Evolutionary conservation across 53 echinoderm and acorn worm genomes (phyloP).

Genomic region (Apostichopus leukothele): DNA sequence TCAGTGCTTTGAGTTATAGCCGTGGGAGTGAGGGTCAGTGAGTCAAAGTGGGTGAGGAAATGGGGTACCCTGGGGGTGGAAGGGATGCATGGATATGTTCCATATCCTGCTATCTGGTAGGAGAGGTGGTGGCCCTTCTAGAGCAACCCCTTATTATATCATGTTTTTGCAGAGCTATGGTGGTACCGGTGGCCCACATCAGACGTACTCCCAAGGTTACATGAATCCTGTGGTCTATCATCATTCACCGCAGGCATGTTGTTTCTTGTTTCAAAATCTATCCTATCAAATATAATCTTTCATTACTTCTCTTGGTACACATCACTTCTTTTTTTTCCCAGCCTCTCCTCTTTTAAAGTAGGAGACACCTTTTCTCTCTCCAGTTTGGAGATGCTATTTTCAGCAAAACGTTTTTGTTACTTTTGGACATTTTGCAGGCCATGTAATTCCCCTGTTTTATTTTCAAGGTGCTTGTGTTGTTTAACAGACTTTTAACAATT

Average conservation of each 20-base stretch:
- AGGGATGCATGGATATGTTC: too few relatives aligned
- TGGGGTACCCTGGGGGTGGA: too few relatives aligned
- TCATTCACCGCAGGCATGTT: constrained; percentile 44
- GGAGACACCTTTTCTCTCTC: background rate
- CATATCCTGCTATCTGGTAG: background rate
- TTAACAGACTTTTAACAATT: too few relatives aligned
- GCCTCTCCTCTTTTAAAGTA: background rate
- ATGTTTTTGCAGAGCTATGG: constrained; percentile 43
- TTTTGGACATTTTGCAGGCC: background rate
- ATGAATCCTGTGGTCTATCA: constrained; percentile 31
- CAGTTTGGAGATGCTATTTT: background rate
- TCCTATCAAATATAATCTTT: constrained; percentile 26
- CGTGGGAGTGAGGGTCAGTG: too few relatives aligned
- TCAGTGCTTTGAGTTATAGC: too few relatives aligned
- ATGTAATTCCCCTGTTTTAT: background rate
- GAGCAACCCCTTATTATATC: constrained; percentile 21
- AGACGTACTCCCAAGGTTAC: constrained; percentile 35
- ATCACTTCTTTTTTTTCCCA: background rate
- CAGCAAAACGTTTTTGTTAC: background rate
- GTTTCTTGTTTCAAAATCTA: constrained; percentile 21
- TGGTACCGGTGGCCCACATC: constrained; percentile 38
- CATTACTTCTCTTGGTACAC: constrained; percentile 17
- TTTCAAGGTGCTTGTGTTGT: background rate
- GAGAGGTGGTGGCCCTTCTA: constrained; percentile 4
- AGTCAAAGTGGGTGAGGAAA: too few relatives aligned